A percentile compares a stretch with the other conserved stretches of the same genome.
These are phyloP conservation scores for Leuciscus idus DNA, from an alignment of 2,113 vertebrate genomes.

Conservation along the genomic window DNA sequence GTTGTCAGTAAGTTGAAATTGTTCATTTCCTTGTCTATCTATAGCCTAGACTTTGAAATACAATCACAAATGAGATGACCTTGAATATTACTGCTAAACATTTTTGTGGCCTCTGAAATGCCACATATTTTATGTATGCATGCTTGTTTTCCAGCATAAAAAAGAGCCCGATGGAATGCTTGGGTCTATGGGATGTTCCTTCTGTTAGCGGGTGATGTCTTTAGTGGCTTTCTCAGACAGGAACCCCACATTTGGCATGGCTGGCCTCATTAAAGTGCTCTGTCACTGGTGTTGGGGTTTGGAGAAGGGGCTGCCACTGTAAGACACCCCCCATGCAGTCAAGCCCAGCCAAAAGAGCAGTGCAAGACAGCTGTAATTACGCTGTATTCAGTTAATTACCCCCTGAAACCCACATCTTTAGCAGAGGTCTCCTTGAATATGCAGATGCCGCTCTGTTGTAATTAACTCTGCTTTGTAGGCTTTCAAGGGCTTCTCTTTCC, in stretches of 20 bases:
- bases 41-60: background rate
- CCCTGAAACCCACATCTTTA: conserved; percentile 60
- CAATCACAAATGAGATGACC: background rate
- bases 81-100: background rate
- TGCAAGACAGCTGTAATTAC: conserved; percentile 63
- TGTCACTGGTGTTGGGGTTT: background rate
- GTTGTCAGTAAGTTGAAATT: background rate
- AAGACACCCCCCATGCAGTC: conserved; percentile 39
- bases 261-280: conserved; percentile 43
- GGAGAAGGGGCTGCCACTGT: conserved; percentile 38
- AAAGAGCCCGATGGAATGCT: background rate
- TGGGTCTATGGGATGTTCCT: conserved; percentile 13
- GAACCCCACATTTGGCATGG: conserved; percentile 6
- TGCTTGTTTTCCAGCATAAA: background rate
- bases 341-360: conserved; percentile 41
- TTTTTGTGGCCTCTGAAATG: background rate
- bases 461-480: conserved; percentile 63
- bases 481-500: conserved; percentile 56
- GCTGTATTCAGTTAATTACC: conserved; percentile 64
- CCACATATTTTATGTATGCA: background rate
- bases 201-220: conserved; percentile 10
- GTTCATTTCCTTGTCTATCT: background rate
- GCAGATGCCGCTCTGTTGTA: conserved; percentile 60
- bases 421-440: conserved; percentile 61
- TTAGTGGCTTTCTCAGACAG: conserved; percentile 1